Evolutionary conservation across 2,888 invertebrate genomes (phyloP).

Genomic region (Drosophila rellima): DNA sequence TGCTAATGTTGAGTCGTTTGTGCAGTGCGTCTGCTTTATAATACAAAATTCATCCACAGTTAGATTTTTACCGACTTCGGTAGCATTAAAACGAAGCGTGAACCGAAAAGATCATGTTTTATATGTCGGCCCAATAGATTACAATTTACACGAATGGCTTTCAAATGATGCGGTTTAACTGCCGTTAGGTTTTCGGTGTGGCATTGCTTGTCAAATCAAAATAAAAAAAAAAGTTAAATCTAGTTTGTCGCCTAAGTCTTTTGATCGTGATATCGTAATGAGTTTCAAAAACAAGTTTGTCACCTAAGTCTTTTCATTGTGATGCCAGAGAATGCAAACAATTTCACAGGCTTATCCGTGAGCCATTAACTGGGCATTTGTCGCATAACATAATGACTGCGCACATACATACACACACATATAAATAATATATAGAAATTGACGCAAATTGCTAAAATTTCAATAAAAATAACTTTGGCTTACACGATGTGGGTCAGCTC

Average conservation of each 20-base stretch:
- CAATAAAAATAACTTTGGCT: conserved; percentile 71
- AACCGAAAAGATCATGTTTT: conserved; percentile 61
- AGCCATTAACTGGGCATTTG: conserved; percentile 72
- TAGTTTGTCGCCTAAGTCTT: conserved; percentile 43
- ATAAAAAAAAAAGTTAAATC: background rate
- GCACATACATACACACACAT: conserved; percentile 2
- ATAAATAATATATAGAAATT: conserved; percentile 55
- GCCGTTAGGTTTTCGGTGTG: conserved; percentile 63
- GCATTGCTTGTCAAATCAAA: conserved; percentile 35
- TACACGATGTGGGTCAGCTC: conserved; percentile 67
- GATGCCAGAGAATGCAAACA: conserved; percentile 43
- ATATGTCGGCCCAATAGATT: conserved; percentile 60
- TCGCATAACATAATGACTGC: conserved; percentile 42
- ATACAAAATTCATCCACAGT: conserved; percentile 70
- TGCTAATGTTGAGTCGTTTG: conserved; percentile 49
- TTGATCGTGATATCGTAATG: conserved; percentile 36
- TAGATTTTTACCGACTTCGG: conserved; percentile 51
- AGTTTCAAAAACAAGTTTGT: conserved; percentile 23
- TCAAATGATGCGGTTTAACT: conserved; percentile 60
- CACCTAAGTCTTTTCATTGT: conserved; percentile 50
- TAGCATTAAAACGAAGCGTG: conserved; percentile 58
- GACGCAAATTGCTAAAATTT: conserved; percentile 73
- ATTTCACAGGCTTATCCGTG: conserved; percentile 63
- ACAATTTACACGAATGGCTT: conserved; percentile 54
- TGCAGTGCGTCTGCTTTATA: conserved; percentile 37